Conservation (phyloP, 2,888 invertebrate genomes). For the Steinernema carpocapsae region DNA sequence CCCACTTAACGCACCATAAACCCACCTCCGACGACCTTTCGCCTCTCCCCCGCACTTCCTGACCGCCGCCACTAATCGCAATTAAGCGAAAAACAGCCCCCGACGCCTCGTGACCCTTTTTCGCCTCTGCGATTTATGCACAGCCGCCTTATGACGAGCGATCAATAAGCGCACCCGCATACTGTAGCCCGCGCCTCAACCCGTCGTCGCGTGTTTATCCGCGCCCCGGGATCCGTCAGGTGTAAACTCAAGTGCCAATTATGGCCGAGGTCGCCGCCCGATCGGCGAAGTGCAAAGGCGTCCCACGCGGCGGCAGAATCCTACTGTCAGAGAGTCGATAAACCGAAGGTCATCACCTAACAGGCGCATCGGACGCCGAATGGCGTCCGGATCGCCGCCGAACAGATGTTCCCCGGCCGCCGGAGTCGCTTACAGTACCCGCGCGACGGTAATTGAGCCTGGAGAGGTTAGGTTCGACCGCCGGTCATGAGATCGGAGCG, state of each 20-base stretch:
- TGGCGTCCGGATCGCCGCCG: background rate
- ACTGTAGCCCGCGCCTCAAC: conserved; percentile 6
- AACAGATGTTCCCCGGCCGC: background rate
- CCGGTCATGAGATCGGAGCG: background rate
- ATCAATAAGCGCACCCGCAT: conserved; percentile 12
- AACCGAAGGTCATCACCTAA: conserved; percentile 25
- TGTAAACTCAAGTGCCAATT: conserved; percentile 33
- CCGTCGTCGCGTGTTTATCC: background rate
- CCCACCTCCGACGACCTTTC: background rate
- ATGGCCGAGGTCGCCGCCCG: conserved; percentile 4
- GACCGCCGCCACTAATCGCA: conserved; percentile 2
- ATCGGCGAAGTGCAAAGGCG: conserved; percentile 4
- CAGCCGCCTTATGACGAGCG: conserved; percentile 14
- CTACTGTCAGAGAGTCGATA: conserved; percentile 27
- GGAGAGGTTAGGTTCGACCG: too few relatives aligned
- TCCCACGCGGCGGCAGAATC: background rate
- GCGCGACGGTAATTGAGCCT: background rate
- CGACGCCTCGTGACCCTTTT: conserved; percentile 25
- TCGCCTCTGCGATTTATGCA: background rate
- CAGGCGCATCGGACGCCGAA: background rate
- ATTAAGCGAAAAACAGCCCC: conserved; percentile 31
- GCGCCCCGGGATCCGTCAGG: conserved; percentile 19
- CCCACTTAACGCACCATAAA: too few relatives aligned
- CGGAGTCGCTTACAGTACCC: conserved; percentile 25
- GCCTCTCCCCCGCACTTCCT: background rate